Conservation (phyloP, 1,140 invertebrate species). For the Augochlora pura region DNA sequence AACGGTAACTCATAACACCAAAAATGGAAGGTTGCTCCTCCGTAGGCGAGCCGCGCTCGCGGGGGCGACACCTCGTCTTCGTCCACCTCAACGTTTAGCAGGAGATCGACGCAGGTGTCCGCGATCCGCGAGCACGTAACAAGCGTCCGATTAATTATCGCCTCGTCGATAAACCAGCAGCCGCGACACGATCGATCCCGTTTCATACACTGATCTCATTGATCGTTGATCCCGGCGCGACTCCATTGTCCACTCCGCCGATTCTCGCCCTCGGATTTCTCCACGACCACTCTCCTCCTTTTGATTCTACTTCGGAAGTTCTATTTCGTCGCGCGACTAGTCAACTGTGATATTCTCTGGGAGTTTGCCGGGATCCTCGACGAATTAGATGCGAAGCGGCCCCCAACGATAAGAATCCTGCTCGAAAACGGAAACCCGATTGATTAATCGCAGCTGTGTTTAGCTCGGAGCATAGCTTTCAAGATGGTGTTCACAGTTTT, state of each 20-base stretch:
- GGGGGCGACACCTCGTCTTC: constrained; percentile 64
- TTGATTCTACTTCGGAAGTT: neutral
- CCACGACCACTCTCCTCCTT: neutral
- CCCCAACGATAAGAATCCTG: neutral
- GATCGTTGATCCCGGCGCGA: neutral
- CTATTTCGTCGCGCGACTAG: neutral
- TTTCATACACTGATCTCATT: neutral
- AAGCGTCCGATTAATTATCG: neutral
- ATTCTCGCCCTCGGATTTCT: neutral
- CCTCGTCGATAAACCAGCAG: neutral
- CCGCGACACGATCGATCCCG: neutral
- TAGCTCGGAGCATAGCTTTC: neutral
- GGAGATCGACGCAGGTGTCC: constrained; percentile 44
- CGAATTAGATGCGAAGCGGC: neutral
- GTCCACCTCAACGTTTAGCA: constrained; percentile 27
- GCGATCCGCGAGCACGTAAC: neutral
- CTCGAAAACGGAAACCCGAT: neutral
- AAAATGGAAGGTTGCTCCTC: constrained; percentile 67
- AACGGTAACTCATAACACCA: constrained; percentile 42
- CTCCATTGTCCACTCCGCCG: neutral
- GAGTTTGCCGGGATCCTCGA: too few species aligned
- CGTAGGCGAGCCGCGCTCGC: constrained; percentile 63
- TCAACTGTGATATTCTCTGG: neutral
- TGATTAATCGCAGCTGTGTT: neutral
- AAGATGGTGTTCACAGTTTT: neutral